These are phyloP conservation scores for Noturus placidus DNA, from an alignment of 2,113 vertebrate genomes.

Conservation along the genomic window DNA sequence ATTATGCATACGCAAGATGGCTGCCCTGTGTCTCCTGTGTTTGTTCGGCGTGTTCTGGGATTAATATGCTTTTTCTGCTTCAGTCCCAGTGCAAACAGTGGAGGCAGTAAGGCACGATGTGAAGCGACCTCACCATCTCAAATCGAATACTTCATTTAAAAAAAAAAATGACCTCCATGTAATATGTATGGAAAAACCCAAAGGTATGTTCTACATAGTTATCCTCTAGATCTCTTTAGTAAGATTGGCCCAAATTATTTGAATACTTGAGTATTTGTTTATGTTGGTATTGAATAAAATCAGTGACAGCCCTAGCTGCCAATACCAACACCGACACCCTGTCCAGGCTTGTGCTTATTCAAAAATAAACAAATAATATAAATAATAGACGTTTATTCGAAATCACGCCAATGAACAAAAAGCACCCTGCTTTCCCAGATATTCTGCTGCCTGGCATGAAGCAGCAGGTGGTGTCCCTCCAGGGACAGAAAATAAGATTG, in stretches of 20 bases:
- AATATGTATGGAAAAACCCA: neutral
- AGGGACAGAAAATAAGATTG: constrained; percentile 38
- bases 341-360: too few relatives aligned
- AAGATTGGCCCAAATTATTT: neutral
- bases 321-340: too few relatives aligned
- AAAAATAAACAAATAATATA: too few relatives aligned
- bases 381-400: neutral
- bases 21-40: neutral
- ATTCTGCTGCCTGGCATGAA: constrained; percentile 21
- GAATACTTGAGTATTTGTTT: neutral
- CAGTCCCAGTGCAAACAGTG: neutral
- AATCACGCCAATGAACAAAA: neutral
- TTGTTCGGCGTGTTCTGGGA: neutral
- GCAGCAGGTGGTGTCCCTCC: constrained; percentile 30
- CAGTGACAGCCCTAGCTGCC: too few relatives aligned
- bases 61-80: neutral
- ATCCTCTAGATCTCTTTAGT: neutral
- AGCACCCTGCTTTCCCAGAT: constrained; percentile 22
- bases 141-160: neutral
- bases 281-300: neutral
- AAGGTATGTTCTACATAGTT: neutral
- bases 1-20: neutral
- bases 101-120: neutral
- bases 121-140: neutral
- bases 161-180: neutral